These are phyloP conservation scores for Dicycla oo DNA, from an alignment of 2,888 invertebrate genomes.

Conservation along the genomic window DNA sequence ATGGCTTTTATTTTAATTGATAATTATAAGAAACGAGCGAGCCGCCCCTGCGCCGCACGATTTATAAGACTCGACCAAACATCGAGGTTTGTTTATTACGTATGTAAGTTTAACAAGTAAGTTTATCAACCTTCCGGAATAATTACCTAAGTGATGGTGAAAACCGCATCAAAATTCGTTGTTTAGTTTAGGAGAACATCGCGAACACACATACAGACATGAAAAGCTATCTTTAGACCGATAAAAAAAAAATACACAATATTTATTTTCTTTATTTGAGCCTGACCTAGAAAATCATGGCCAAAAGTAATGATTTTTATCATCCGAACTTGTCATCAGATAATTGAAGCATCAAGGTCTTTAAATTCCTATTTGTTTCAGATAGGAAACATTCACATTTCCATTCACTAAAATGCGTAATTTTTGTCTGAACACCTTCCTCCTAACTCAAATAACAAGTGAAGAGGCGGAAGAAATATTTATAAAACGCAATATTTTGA, in stretches of 20 bases:
- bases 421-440: constrained; percentile 21
- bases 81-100: too few relatives aligned
- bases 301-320: constrained; percentile 2
- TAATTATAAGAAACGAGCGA: background rate
- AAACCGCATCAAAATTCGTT: background rate
- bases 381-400: too few relatives aligned
- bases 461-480: constrained; percentile 36
- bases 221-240: too few relatives aligned
- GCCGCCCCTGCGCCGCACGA: background rate
- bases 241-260: background rate
- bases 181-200: background rate
- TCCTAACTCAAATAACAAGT: background rate
- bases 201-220: too few relatives aligned
- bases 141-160: background rate
- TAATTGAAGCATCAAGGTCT: background rate
- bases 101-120: too few relatives aligned
- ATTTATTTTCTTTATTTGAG: background rate
- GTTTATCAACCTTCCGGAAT: too few relatives aligned
- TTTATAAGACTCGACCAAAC: too few relatives aligned
- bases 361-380: constrained; percentile 17
- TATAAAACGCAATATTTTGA: constrained; percentile 13
- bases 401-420: constrained; percentile 39
- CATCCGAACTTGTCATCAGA: constrained; percentile 1
- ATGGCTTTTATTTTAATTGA: constrained; percentile 15
- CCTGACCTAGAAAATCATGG: background rate